Percentiles rank a stretch among this genome's conserved stretches.
phyloP scores from a whole-genome alignment of 2,113 vertebrate species.

The Anser brachyrhynchus region DNA sequence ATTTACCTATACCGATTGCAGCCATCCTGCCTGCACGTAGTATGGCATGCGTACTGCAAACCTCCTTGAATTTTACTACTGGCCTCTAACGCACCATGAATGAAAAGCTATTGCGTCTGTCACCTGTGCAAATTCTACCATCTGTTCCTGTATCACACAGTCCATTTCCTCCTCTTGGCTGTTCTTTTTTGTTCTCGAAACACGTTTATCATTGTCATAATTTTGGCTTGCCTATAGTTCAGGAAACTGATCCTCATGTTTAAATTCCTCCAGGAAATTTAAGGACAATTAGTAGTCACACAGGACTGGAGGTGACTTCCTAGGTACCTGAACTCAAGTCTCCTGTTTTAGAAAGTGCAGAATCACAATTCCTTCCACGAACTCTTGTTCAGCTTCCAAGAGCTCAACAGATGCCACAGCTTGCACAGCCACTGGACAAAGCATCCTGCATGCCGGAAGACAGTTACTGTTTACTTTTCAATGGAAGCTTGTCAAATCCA shows the following conservation, averaged over 20 bases:
- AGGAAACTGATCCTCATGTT: background rate
- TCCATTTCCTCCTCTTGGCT: background rate
- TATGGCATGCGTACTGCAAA: accelerated
- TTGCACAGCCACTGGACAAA: background rate
- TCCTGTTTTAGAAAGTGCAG: background rate
- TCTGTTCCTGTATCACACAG: background rate
- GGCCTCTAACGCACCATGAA: background rate
- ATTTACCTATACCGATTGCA: background rate
- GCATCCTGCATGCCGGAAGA: background rate
- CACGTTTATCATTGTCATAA: background rate
- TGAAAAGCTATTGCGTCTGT: background rate
- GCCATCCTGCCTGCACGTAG: background rate
- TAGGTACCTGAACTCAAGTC: background rate
- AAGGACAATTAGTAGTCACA: background rate
- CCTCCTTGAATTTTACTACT: background rate
- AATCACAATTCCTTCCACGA: background rate
- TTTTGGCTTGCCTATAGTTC: background rate
- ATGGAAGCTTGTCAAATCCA: background rate
- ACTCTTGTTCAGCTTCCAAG: background rate
- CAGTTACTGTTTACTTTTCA: background rate
- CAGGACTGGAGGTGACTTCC: background rate
- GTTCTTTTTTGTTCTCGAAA: background rate
- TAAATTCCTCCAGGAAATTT: background rate
- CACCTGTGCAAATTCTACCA: background rate
- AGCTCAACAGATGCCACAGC: background rate